phyloP scores from a whole-genome alignment of 2,888 invertebrate species.

The Parnassius apollo region DNA sequence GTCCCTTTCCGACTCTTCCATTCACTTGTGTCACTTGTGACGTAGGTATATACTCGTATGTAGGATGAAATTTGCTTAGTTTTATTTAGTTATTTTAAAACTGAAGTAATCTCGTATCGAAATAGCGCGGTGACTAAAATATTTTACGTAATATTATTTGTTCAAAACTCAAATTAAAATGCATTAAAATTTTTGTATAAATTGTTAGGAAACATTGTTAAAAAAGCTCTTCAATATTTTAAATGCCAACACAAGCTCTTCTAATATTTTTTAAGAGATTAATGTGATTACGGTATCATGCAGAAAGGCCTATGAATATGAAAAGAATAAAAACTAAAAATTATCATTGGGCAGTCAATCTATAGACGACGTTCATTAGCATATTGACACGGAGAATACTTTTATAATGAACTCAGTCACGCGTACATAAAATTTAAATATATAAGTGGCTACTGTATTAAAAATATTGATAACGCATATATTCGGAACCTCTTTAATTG shows the following conservation, averaged over 20 bases:
- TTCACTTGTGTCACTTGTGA: too few species aligned
- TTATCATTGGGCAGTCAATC: constrained; percentile 30
- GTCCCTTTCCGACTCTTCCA: too few species aligned
- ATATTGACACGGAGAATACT: constrained; percentile 52
- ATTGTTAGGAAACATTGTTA: too few species aligned
- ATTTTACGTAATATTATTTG: too few species aligned
- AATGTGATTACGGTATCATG: constrained; percentile 11
- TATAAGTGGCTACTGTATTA: constrained; percentile 76
- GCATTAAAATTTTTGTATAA: too few species aligned
- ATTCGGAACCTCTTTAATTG: constrained; percentile 69
- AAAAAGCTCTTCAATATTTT: not conserved
- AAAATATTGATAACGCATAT: constrained; percentile 76
- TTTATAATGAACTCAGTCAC: constrained; percentile 72
- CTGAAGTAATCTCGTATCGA: too few species aligned
- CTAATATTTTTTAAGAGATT: constrained; percentile 18
- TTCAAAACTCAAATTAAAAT: too few species aligned
- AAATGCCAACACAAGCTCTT: not conserved
- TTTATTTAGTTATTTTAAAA: too few species aligned
- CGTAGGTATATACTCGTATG: too few species aligned
- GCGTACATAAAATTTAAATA: constrained; percentile 75
- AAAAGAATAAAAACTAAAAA: constrained; percentile 8
- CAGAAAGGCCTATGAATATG: constrained; percentile 17
- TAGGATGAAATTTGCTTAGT: too few species aligned
- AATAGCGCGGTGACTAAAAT: too few species aligned
- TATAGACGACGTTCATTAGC: constrained; percentile 51